These are phyloP conservation scores for Muraenolepis orangiensis DNA, from an alignment of 2,797 vertebrate species.

Conservation along the genomic window DNA sequence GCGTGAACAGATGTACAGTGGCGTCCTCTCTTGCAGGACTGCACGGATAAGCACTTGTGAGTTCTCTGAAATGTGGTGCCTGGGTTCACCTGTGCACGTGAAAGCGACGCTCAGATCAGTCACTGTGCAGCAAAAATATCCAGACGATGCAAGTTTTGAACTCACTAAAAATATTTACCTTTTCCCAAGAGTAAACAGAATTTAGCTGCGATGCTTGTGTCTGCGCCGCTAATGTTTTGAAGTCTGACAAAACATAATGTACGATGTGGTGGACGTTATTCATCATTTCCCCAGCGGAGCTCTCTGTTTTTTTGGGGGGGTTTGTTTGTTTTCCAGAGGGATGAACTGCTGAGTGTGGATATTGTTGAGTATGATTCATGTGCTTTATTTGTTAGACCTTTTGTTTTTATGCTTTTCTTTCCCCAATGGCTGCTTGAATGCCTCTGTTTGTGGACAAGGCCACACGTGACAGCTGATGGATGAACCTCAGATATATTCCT, in stretches of 20 bases:
- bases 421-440: constrained; percentile 51
- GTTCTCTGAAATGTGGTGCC: constrained; percentile 52
- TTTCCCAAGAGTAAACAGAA: constrained; percentile 71
- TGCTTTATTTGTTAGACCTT: constrained; percentile 64
- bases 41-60: constrained; percentile 62
- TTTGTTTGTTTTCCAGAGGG: constrained; percentile 72
- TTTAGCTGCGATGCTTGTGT: constrained; percentile 65
- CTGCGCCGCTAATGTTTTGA: constrained; percentile 78
- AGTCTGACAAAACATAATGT: constrained; percentile 77
- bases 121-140: constrained; percentile 61
- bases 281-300: constrained; percentile 76
- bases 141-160: constrained; percentile 62
- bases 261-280: constrained; percentile 77
- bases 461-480: constrained; percentile 48
- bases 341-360: constrained; percentile 82
- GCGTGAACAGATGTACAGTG: constrained; percentile 50
- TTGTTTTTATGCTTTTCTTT: constrained; percentile 51
- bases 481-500: constrained; percentile 35
- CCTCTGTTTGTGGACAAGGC: constrained; percentile 56
- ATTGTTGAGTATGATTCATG: constrained; percentile 81
- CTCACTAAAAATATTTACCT: constrained; percentile 62
- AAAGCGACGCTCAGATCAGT: constrained; percentile 60
- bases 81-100: constrained; percentile 54
- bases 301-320: constrained; percentile 71
- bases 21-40: constrained; percentile 63